These are phyloP conservation scores for Stichodactyla mertensii DNA, from an alignment of 64 coral and sea anemone genomes.

Conservation along the genomic window DNA sequence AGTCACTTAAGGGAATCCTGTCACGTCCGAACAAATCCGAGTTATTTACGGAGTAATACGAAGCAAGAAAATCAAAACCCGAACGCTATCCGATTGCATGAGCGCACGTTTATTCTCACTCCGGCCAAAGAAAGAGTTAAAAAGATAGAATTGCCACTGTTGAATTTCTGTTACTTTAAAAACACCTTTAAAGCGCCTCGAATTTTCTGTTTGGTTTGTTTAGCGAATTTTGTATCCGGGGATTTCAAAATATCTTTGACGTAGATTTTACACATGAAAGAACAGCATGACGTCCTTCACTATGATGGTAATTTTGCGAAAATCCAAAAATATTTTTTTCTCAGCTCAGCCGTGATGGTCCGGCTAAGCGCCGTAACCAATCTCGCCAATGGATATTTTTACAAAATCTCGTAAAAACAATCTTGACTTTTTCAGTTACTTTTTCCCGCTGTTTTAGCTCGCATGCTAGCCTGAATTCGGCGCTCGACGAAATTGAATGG, in stretches of 20 bases:
- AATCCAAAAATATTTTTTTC: no score
- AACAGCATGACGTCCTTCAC: neutral
- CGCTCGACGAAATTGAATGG: no score
- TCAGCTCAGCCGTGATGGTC: no score
- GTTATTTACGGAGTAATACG: neutral
- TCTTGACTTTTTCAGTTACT: no score
- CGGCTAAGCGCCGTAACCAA: no score
- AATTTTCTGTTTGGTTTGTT: no score
- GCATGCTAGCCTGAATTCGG: no score
- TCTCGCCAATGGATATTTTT: no score
- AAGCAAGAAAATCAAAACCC: neutral
- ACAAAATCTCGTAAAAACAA: no score
- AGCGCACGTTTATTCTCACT: neutral
- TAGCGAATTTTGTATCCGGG: no score
- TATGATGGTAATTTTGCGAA: no score
- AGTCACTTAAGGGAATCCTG: conserved; percentile 4
- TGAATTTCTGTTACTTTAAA: neutral
- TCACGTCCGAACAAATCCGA: conserved; percentile 8
- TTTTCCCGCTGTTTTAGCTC: no score
- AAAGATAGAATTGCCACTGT: neutral
- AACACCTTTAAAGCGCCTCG: neutral
- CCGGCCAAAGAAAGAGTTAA: neutral
- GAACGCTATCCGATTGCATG: neutral
- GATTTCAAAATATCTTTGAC: neutral
- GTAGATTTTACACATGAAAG: neutral